Percentiles rank a stretch among this genome's conserved stretches.
These are phyloP conservation scores for Microctonus brassicae DNA, from an alignment of 2,888 invertebrate genomes.

Conservation along the genomic window DNA sequence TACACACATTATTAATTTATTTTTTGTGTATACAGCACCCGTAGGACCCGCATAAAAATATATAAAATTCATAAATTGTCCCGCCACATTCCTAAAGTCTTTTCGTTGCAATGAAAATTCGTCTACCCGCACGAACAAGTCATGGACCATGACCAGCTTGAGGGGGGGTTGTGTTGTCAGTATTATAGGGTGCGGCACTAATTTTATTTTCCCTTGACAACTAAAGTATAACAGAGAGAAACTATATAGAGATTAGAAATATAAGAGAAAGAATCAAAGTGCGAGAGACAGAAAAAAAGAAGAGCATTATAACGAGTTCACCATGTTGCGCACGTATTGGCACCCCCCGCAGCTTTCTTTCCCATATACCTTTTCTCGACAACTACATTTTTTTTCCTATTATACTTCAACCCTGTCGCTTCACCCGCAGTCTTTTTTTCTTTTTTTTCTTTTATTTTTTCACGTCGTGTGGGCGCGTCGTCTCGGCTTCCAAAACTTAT, in stretches of 20 bases:
- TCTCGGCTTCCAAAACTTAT: constrained; percentile 35
- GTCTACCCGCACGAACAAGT: constrained; percentile 15
- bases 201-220: not conserved
- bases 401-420: constrained; percentile 10
- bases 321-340: constrained; percentile 59
- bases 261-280: constrained; percentile 25
- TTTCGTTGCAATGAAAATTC: constrained; percentile 8
- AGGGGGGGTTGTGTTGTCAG: not conserved
- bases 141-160: not conserved
- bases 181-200: not conserved
- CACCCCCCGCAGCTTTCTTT: constrained; percentile 39
- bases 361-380: constrained; percentile 33
- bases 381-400: constrained; percentile 34
- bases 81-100: constrained; percentile 1
- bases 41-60: constrained; percentile 19
- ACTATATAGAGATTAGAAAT: constrained; percentile 24
- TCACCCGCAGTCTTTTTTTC: not conserved
- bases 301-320: constrained; percentile 59
- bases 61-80: constrained; percentile 22
- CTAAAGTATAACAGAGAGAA: not conserved
- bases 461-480: constrained; percentile 10
- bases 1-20: constrained; percentile 8
- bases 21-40: not conserved
- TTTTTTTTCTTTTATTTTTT: constrained; percentile 25
- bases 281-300: constrained; percentile 22